phyloP scores from a whole-genome alignment of 2,888 invertebrate genomes.

The Deroplatys truncata region DNA sequence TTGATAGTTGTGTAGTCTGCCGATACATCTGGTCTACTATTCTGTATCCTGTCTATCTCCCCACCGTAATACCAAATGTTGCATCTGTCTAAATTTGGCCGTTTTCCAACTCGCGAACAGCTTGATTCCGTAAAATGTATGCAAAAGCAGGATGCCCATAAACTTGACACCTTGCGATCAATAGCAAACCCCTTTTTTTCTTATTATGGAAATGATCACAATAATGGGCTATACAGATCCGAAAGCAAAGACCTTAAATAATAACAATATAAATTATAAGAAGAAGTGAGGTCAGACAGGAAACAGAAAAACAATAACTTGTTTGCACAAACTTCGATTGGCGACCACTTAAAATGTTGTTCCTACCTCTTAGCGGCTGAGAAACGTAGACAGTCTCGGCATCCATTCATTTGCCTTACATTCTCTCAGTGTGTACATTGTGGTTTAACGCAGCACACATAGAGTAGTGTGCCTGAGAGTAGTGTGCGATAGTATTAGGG shows the following conservation, averaged over 20 bases:
- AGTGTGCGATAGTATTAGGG: background rate
- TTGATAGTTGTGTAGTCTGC: background rate
- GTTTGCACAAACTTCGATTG: background rate
- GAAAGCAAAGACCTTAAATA: no score
- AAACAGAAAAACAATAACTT: background rate
- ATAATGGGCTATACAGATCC: no score
- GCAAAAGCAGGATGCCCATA: background rate
- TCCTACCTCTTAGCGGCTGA: background rate
- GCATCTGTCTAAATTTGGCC: background rate
- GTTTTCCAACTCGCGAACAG: background rate
- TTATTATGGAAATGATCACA: no score
- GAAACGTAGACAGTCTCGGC: background rate
- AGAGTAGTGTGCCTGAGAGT: background rate
- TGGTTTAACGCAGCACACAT: background rate
- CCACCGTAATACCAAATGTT: background rate
- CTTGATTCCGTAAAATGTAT: background rate
- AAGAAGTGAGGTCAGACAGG: no score
- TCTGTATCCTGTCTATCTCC: background rate
- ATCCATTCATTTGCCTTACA: background rate
- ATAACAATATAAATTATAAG: no score
- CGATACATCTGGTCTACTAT: background rate
- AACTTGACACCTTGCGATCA: background rate
- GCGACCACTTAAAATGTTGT: no score
- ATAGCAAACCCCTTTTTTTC: background rate
- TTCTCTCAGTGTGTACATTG: background rate